Evolutionary conservation across 1,140 invertebrate species (phyloP), one percentile per base, ranked within the genome.

Genomic region (Holcopasites calliopsidis): DNA sequence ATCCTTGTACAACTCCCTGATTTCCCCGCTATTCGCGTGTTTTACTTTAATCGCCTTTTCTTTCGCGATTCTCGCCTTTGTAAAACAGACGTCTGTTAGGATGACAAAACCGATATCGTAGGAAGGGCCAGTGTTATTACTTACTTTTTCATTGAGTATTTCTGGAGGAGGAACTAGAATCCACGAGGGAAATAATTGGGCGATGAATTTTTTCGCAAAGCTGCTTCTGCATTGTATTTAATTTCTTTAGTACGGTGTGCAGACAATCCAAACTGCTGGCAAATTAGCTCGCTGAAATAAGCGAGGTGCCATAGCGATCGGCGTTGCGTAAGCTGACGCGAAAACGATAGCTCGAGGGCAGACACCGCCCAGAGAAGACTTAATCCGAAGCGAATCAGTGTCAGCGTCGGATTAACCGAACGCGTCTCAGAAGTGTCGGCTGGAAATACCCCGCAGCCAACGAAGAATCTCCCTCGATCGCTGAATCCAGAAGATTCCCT

Each of bases 331-430:
- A 76, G 23, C 54, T 18, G 73, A 76, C 66, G 16, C 57, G 44
- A 3, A 23, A 77, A 57, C 50, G 49, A 52, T 35, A 58, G 26
- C 50, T 21, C 23, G n/a, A 57, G n/a, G 33, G 60, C 54, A 54
- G 75, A 47, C 69, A 33, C 16, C 57, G n/a, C 2, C 35, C 21
- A 23, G 52, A 65, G 61, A 49, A 50, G 65, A 77, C 68, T 82
- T 77, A 66, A 81, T 81, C 58, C 64, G 69, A 69, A 74, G 60
- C 55, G 58, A 81, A 82, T 82, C 79, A 81, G 60, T 77, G 79
- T 77, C 74, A 76, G 58, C 49, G 74, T 79, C 69, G 40, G 79
- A 82, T 82, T 82, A 82, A 82, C 62, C 18, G 60, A 68, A 62
- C 66, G 42, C 33, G 70, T 11, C n/a, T 16, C 38, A 7, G 62